Conservation (phyloP, 1,140 invertebrate species). For the Drosophila persimilis region DNA sequence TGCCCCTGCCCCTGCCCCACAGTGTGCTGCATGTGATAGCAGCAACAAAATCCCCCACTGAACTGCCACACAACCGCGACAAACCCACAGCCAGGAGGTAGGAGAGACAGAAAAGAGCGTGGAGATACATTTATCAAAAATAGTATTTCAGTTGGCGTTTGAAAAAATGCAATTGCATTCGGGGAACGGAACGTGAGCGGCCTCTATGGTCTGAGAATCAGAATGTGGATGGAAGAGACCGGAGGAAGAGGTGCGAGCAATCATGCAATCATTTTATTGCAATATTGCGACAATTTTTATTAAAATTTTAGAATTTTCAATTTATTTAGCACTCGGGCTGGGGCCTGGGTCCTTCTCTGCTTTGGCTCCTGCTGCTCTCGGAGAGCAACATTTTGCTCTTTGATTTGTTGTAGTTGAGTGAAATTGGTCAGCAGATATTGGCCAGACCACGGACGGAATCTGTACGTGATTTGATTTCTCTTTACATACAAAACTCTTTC, state of each 20-base stretch:
- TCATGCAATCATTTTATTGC: constrained; percentile 70
- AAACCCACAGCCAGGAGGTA: constrained; percentile 13
- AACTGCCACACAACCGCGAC: constrained; percentile 26
- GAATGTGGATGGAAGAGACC: constrained; percentile 1
- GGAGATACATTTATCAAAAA: constrained; percentile 39
- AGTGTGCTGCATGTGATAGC: background rate
- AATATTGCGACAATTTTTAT: constrained; percentile 80
- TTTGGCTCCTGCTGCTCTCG: background rate
- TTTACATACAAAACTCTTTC: constrained; percentile 35
- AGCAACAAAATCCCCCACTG: constrained; percentile 42
- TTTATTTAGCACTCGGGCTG: constrained; percentile 65
- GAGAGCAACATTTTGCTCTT: constrained; percentile 49
- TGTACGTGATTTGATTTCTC: constrained; percentile 71
- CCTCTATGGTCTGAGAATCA: constrained; percentile 40
- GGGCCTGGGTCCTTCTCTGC: constrained; percentile 10
- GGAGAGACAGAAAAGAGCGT: constrained; percentile 1
- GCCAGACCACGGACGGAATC: constrained; percentile 42
- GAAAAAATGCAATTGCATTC: constrained; percentile 53
- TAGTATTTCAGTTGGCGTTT: constrained; percentile 17
- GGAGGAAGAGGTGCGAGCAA: constrained; percentile 27
- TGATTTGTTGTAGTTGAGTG: constrained; percentile 76
- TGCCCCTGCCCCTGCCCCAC: background rate
- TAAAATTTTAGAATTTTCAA: constrained; percentile 78
- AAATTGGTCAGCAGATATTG: constrained; percentile 75
- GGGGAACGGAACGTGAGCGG: constrained; percentile 51